A percentile compares a stretch with the other conserved stretches of the same genome.
Conservation (phyloP, 2,113 vertebrate genomes). For the Psilopsiagon aymara region DNA sequence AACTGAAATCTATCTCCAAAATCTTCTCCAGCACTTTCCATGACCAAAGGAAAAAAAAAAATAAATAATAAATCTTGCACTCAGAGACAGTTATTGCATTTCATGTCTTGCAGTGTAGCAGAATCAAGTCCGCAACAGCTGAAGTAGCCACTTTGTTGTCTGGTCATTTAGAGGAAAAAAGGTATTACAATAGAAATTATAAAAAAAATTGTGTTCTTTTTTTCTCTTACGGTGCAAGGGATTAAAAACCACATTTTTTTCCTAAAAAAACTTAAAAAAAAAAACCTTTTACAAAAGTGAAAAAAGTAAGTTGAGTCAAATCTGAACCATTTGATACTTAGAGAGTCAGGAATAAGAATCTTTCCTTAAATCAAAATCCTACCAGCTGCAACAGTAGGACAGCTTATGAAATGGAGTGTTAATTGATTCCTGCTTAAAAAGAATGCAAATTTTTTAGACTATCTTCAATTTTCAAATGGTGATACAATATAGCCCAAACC, state of each 20-base stretch:
- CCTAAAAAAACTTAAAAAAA: not conserved
- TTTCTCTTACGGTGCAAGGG: not conserved
- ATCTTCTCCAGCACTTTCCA: not conserved
- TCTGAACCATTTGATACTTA: not conserved
- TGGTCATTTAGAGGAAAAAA: not conserved
- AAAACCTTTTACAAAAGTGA: not conserved
- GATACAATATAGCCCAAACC: not conserved
- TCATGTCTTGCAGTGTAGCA: not conserved
- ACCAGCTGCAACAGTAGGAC: not conserved
- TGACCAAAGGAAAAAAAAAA: not conserved
- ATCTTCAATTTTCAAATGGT: not conserved
- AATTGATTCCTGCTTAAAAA: not conserved
- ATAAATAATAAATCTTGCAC: not conserved
- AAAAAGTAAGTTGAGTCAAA: not conserved
- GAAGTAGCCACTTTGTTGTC: not conserved
- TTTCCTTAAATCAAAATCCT: not conserved
- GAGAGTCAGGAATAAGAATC: not conserved
- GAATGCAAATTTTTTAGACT: not conserved
- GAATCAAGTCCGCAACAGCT: not conserved
- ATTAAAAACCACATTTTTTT: not conserved
- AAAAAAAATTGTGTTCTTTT: not conserved
- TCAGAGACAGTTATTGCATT: not conserved
- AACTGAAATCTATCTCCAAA: not conserved
- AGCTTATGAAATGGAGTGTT: not conserved
- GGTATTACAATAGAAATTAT: not conserved